Percentiles rank a stretch among this genome's conserved stretches.
Conservation (phyloP, 2,113 vertebrate genomes). For the Suncus etruscus region DNA sequence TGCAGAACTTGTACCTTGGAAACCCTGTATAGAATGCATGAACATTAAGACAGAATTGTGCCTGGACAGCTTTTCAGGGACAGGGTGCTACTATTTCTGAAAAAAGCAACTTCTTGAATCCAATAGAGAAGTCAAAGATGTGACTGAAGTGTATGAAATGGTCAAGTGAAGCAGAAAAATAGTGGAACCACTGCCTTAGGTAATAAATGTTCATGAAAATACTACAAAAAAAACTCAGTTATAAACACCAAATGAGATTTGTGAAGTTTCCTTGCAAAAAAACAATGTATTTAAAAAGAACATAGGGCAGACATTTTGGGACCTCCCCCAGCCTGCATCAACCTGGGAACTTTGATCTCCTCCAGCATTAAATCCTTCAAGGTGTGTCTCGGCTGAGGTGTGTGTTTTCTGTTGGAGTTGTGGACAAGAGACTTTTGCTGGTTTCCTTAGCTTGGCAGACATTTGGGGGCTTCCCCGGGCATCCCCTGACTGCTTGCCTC, state of each 20-base stretch:
- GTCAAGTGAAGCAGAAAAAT: not conserved
- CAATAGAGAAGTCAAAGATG: not conserved
- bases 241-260: slow-evolving; percentile 7
- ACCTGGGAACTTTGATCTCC: too few species aligned
- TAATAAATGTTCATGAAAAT: not conserved
- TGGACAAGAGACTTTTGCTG: too few species aligned
- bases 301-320: too few species aligned
- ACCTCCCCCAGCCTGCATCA: too few species aligned
- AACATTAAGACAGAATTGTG: not conserved
- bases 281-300: slow-evolving; percentile 47
- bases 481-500: too few species aligned
- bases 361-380: too few species aligned
- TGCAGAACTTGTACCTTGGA: not conserved
- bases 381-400: too few species aligned
- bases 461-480: too few species aligned
- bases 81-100: not conserved
- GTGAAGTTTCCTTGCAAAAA: slow-evolving; percentile 27
- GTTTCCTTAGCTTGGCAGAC: too few species aligned
- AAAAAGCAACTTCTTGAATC: not conserved
- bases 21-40: not conserved
- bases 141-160: not conserved
- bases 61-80: not conserved
- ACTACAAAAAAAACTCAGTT: slow-evolving; percentile 36
- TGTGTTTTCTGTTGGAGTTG: too few species aligned
- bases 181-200: not conserved